These are phyloP conservation scores for Hymenopus coronatus DNA, from an alignment of 2,888 invertebrate species.

Conservation along the genomic window DNA sequence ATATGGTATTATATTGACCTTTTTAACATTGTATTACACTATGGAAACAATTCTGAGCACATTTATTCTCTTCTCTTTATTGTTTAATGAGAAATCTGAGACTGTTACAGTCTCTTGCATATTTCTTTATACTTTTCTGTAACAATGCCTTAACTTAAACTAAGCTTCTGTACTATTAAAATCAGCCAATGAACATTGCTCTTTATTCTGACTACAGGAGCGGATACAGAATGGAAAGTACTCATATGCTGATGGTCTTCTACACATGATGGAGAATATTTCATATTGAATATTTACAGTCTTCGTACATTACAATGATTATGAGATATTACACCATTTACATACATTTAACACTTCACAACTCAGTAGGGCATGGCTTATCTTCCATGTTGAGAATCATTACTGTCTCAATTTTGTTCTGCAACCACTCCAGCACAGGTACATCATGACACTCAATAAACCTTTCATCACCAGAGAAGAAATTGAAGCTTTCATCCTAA, in stretches of 20 bases:
- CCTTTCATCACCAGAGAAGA: constrained; percentile 63
- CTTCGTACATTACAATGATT: not conserved
- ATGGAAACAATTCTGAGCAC: too few relatives aligned
- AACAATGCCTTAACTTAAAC: too few relatives aligned
- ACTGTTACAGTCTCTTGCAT: too few relatives aligned
- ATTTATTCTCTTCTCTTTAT: too few relatives aligned
- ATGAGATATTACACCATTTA: not conserved
- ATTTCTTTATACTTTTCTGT: too few relatives aligned
- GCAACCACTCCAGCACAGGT: constrained; percentile 66
- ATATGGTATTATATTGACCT: too few relatives aligned
- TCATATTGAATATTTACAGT: not conserved
- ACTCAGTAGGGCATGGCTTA: constrained; percentile 56
- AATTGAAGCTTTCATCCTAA: constrained; percentile 57
- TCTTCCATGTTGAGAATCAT: constrained; percentile 72
- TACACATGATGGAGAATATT: not conserved
- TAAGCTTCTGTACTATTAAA: too few relatives aligned
- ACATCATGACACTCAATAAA: constrained; percentile 62
- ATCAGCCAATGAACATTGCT: not conserved
- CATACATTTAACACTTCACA: constrained; percentile 1
- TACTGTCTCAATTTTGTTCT: constrained; percentile 70
- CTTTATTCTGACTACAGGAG: not conserved
- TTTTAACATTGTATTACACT: too few relatives aligned
- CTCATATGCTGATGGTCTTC: not conserved
- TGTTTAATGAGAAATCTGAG: too few relatives aligned
- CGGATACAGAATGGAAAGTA: not conserved